phyloP scores from a whole-genome alignment of 2,113 vertebrate genomes.

The Bufo gargarizans region DNA sequence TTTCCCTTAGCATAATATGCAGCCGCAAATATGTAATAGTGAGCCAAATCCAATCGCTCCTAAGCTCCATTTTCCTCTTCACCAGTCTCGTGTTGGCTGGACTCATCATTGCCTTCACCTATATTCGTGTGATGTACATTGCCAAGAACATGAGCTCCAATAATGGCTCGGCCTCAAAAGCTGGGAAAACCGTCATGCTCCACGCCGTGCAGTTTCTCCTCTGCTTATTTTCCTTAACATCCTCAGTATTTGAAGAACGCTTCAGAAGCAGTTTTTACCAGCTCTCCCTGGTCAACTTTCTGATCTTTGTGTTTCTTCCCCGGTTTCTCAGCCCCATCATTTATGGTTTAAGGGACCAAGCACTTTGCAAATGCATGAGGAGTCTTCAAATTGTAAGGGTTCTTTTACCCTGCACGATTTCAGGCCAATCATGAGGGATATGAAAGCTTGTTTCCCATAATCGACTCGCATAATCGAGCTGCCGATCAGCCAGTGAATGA shows the following conservation, averaged over 20 bases:
- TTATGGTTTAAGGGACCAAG: neutral
- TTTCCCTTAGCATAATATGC: neutral
- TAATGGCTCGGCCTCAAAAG: constrained; percentile 3
- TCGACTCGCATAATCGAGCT: too few relatives aligned
- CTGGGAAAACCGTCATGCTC: constrained; percentile 27
- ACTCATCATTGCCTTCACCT: constrained; percentile 34
- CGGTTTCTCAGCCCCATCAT: neutral
- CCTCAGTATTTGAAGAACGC: neutral
- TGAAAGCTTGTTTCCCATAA: too few relatives aligned
- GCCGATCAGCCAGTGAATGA: too few relatives aligned
- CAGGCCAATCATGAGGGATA: too few relatives aligned
- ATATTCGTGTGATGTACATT: constrained; percentile 16
- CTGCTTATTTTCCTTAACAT: neutral
- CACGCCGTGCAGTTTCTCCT: constrained; percentile 26
- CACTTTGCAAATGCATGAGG: neutral
- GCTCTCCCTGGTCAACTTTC: neutral
- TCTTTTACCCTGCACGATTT: too few relatives aligned
- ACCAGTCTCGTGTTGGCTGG: neutral
- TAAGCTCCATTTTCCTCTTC: neutral
- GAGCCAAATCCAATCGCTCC: neutral
- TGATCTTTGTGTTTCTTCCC: constrained; percentile 15
- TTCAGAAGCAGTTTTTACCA: too few relatives aligned
- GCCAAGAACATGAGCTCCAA: neutral
- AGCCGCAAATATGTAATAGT: neutral
- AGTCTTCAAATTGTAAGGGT: too few relatives aligned